Evolutionary conservation across 2,888 invertebrate genomes (phyloP).

Genomic region (Papilio demoleus): DNA sequence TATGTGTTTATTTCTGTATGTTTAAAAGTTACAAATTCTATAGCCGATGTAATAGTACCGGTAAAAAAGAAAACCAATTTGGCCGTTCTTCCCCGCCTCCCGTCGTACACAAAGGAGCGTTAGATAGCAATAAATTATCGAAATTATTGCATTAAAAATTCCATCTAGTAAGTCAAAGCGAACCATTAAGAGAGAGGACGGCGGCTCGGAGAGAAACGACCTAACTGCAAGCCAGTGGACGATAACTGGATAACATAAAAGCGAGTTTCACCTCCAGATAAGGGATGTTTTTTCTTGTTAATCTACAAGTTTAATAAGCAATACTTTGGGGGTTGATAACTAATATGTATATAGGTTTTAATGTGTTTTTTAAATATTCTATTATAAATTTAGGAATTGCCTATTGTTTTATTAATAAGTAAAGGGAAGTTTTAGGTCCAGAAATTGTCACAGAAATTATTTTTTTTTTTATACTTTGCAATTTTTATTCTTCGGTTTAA

Average conservation of each 20-base stretch:
- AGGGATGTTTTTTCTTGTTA: constrained; percentile 3
- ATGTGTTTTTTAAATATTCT: no score
- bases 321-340: not conserved
- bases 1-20: no score
- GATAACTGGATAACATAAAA: constrained; percentile 10
- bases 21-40: constrained; percentile 64
- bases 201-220: constrained; percentile 51
- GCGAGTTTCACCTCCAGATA: constrained; percentile 1
- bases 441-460: no score
- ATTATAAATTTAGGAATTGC: no score
- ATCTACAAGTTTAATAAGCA: not conserved
- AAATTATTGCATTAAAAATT: constrained; percentile 90
- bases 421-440: no score
- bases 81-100: constrained; percentile 54
- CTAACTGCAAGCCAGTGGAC: constrained; percentile 48
- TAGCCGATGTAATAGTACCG: constrained; percentile 71
- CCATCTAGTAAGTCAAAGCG: constrained; percentile 88
- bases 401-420: no score
- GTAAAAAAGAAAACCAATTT: constrained; percentile 80
- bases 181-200: constrained; percentile 74
- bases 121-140: constrained; percentile 85
- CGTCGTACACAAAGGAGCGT: constrained; percentile 73
- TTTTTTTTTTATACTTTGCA: no score
- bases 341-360: not conserved
- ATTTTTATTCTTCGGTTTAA: no score